A percentile compares a stretch with the other conserved stretches of the same genome.
Evolutionary conservation across 2,113 vertebrate species (phyloP).

Genomic region (Grus americana): DNA sequence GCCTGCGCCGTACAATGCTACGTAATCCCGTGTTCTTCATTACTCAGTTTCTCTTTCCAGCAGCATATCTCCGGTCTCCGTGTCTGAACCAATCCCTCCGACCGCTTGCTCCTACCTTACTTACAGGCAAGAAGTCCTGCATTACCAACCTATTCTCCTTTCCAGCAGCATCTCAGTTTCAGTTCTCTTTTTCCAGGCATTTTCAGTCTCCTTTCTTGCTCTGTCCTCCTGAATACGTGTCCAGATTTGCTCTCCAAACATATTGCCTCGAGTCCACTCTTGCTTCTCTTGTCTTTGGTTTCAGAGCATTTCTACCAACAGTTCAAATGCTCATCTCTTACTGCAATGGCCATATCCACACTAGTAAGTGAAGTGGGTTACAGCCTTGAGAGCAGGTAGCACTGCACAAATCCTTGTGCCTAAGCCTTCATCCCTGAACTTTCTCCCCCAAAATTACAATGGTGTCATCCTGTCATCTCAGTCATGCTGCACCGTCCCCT

Average conservation of each 20-base stretch:
- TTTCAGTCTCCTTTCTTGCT: background rate
- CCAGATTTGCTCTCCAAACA: background rate
- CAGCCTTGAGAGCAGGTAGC: background rate
- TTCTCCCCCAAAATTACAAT: background rate
- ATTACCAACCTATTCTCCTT: background rate
- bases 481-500: background rate
- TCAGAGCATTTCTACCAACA: background rate
- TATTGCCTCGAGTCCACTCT: background rate
- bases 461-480: background rate
- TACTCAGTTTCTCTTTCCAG: background rate
- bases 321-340: background rate
- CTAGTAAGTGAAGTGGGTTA: background rate
- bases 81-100: background rate
- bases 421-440: background rate
- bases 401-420: background rate
- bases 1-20: background rate
- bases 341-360: no score
- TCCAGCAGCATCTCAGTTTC: background rate
- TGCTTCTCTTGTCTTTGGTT: background rate
- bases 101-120: background rate
- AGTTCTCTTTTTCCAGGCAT: background rate
- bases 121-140: background rate
- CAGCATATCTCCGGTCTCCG: background rate
- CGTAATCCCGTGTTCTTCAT: background rate
- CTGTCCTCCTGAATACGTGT: background rate